These are phyloP conservation scores for Mus pahari DNA, from an alignment of 2,113 vertebrate genomes.

Conservation along the genomic window DNA sequence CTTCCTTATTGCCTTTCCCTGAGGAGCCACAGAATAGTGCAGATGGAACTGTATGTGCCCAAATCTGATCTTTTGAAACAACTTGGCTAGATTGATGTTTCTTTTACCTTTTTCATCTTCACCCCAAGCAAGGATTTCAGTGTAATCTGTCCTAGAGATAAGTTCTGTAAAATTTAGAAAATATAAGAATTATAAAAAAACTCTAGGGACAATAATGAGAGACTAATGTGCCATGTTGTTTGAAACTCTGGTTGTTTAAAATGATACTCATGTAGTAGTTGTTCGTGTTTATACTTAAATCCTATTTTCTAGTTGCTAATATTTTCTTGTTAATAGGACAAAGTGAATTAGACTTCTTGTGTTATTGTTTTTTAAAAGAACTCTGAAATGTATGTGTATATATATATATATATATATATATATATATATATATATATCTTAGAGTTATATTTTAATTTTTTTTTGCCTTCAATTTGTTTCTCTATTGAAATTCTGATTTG, in stretches of 20 bases:
- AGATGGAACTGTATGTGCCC: neutral
- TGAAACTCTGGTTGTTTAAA: neutral
- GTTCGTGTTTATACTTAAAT: neutral
- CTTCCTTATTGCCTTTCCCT: neutral
- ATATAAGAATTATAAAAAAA: conserved; percentile 33
- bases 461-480: neutral
- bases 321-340: conserved; percentile 27
- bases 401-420: no score
- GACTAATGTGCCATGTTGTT: neutral
- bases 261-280: neutral
- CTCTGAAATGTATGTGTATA: neutral
- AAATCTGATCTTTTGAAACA: conserved; percentile 45
- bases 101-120: neutral
- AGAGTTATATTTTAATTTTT: neutral
- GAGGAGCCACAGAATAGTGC: neutral
- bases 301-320: neutral
- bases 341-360: neutral
- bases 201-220: neutral
- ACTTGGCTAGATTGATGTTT: conserved; percentile 30
- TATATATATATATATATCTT: neutral
- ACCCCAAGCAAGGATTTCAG: conserved; percentile 6
- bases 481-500: conserved; percentile 31
- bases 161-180: conserved; percentile 42
- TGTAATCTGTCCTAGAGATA: conserved; percentile 33
- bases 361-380: neutral